phyloP scores from a whole-genome alignment of 2,113 vertebrate species.

The Marmota monax region DNA sequence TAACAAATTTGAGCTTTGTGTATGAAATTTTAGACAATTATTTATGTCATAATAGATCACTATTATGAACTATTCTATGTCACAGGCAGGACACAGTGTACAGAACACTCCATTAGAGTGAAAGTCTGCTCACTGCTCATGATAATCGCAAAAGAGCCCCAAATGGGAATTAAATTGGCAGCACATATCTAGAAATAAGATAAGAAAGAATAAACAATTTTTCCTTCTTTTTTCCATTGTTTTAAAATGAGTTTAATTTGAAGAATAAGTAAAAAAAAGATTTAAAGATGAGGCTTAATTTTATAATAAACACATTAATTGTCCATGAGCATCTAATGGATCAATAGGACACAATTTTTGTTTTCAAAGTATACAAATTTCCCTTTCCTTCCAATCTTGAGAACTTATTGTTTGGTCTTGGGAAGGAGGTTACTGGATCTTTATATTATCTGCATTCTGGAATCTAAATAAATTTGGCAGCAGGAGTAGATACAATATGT shows the following conservation, averaged over 20 bases:
- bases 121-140: background rate
- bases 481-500: background rate
- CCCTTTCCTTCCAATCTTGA: background rate
- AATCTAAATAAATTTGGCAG: background rate
- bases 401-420: background rate
- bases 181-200: constrained; percentile 11
- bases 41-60: constrained; percentile 58
- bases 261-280: constrained; percentile 10
- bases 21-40: constrained; percentile 68
- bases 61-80: constrained; percentile 43
- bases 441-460: background rate
- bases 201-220: background rate
- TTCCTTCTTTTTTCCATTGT: background rate
- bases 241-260: constrained; percentile 24
- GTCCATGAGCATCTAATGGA: background rate
- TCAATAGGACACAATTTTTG: background rate
- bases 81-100: constrained; percentile 56
- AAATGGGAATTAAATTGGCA: constrained; percentile 45
- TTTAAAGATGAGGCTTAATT: background rate
- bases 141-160: constrained; percentile 36
- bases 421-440: background rate
- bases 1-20: constrained; percentile 36
- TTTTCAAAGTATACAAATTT: background rate
- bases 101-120: constrained; percentile 57
- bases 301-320: background rate